phyloP scores from a whole-genome alignment of 1,140 invertebrate species.

The Ooceraea biroi region DNA sequence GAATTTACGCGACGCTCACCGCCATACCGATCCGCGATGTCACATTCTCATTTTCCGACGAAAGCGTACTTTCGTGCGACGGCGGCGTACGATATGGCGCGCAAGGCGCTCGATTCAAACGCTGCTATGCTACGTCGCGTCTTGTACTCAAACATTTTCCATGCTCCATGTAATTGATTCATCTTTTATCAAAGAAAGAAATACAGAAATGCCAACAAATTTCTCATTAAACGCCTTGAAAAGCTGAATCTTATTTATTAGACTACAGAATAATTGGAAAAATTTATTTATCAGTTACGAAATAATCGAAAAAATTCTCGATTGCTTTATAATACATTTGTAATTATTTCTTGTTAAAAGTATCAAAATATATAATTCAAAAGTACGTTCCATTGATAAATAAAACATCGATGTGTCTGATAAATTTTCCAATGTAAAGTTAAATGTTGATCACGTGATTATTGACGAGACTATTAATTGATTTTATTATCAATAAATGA shows the following conservation, averaged over 20 bases:
- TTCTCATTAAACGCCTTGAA: no score
- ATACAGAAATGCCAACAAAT: no score
- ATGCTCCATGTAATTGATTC: not conserved
- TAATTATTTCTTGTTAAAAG: not conserved
- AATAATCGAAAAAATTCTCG: not conserved
- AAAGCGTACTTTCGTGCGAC: constrained; percentile 21
- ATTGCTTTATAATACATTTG: not conserved
- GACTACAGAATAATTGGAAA: no score
- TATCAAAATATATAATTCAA: not conserved
- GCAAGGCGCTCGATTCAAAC: constrained; percentile 45
- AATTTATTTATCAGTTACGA: not conserved
- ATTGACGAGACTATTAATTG: not conserved
- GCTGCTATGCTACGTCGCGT: not conserved
- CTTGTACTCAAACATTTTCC: not conserved
- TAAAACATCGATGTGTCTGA: not conserved
- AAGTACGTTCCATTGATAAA: not conserved
- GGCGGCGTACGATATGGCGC: constrained; percentile 15
- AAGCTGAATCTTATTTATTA: not conserved
- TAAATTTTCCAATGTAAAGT: constrained; percentile 9
- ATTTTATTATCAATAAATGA: not conserved
- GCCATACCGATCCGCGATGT: constrained; percentile 43
- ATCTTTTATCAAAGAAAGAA: not conserved
- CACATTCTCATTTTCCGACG: constrained; percentile 39
- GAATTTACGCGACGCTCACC: constrained; percentile 20
- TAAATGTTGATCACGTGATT: not conserved